Conservation (phyloP, 2,797 vertebrate genomes). For the Sternotherus odoratus region DNA sequence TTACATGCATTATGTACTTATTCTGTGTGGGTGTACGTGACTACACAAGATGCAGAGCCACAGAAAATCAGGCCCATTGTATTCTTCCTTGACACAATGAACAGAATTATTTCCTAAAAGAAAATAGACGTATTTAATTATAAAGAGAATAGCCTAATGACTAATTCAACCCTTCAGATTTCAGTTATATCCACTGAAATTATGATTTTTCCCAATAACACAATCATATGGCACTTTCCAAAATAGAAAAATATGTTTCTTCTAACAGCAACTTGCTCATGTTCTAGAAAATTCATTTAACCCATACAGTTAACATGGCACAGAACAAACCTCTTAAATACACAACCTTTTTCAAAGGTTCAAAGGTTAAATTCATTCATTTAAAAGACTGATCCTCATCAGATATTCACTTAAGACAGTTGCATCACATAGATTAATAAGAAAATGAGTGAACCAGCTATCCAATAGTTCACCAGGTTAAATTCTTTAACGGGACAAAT, state of each 20-base stretch:
- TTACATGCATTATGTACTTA: background rate
- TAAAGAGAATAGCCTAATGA: conserved; percentile 42
- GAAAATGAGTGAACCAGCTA: conserved; percentile 45
- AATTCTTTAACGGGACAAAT: conserved; percentile 57
- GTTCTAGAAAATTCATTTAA: conserved; percentile 60
- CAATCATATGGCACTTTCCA: conserved; percentile 43
- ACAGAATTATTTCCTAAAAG: conserved; percentile 24
- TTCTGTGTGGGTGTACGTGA: background rate
- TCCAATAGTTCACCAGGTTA: conserved; percentile 54
- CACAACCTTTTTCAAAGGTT: conserved; percentile 25
- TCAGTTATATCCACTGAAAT: conserved; percentile 33
- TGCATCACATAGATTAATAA: conserved; percentile 16
- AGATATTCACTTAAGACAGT: conserved; percentile 56
- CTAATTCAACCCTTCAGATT: conserved; percentile 28
- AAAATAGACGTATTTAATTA: conserved; percentile 28
- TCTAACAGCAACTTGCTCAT: conserved; percentile 38
- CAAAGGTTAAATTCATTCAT: conserved; percentile 69
- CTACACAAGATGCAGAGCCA: background rate
- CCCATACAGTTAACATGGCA: conserved; percentile 54
- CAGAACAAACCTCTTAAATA: conserved; percentile 22
- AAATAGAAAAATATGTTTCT: conserved; percentile 43
- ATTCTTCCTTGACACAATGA: conserved; percentile 8
- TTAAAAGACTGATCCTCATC: conserved; percentile 54
- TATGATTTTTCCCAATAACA: conserved; percentile 19
- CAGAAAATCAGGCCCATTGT: background rate